Percentiles rank a stretch among this genome's conserved stretches.
phyloP scores from a whole-genome alignment of 2,888 invertebrate species.

The Auanema sp. region DNA sequence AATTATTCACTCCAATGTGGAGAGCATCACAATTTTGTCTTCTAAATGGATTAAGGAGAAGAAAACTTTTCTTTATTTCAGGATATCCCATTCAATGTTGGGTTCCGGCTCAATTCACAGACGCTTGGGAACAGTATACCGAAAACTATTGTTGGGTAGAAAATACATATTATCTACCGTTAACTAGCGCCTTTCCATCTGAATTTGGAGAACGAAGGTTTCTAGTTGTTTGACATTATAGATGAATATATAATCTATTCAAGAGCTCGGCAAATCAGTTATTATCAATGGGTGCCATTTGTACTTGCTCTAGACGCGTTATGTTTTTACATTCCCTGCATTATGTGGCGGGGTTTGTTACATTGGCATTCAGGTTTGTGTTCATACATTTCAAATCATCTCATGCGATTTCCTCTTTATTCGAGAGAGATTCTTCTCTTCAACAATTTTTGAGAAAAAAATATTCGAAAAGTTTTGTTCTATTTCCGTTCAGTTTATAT shows the following conservation, averaged over 20 bases:
- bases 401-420: too few relatives aligned
- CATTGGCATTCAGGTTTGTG: slow-evolving; percentile 65
- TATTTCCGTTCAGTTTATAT: background rate
- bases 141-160: slow-evolving; percentile 70
- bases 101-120: slow-evolving; percentile 69
- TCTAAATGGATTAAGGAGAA: too few relatives aligned
- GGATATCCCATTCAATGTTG: slow-evolving; percentile 65
- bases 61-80: too few relatives aligned
- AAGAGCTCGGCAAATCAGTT: slow-evolving; percentile 64
- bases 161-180: slow-evolving; percentile 68
- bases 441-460: too few relatives aligned
- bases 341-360: slow-evolving; percentile 67
- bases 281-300: slow-evolving; percentile 66
- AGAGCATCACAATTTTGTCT: too few relatives aligned
- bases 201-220: slow-evolving; percentile 64
- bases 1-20: background rate
- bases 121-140: slow-evolving; percentile 68
- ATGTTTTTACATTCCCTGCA: slow-evolving; percentile 68
- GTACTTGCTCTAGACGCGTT: slow-evolving; percentile 68
- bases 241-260: slow-evolving; percentile 15
- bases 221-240: background rate
- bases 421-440: too few relatives aligned
- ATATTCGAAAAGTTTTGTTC: too few relatives aligned
- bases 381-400: slow-evolving; percentile 12
- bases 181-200: slow-evolving; percentile 65